Base-by-base conservation (phyloP, 2,797 vertebrate genomes). In the Sandelia bainsii region DNA sequence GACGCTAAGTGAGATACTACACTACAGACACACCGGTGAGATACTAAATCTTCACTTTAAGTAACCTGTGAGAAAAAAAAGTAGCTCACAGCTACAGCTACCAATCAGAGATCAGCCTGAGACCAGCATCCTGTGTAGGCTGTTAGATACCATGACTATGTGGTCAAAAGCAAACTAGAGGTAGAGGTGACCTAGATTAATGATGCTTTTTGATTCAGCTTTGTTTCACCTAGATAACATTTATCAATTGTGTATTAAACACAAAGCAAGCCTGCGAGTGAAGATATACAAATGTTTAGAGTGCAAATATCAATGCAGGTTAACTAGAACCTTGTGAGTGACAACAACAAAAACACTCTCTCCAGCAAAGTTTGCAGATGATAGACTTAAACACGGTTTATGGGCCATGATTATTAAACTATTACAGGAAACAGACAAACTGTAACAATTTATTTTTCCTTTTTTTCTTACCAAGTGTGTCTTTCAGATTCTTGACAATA, bases 401-500 rank as follows among this genome's bases (percentile, higher is more conserved):
- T 63, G 46, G 19, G 32, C 8, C n/a, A 1, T 17, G 16, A 52
- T 70, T 46, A 61, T 53, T 16, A 51, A 62, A 58, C 19, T 14
- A 57, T 44, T 51, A 57, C 8, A 64, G 39, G 77, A 69, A 2
- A 13, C 9, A n/a, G 17, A 20, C 8, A 46, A 46, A 20, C 8
- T 5, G 10, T 20, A 20, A 20, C 9, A 9, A 4, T 6, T 16
- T 8, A 4, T 39, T 45, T 19, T 1, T 42, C 12, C 8, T 42
- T 45, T 45, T 48, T 29, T 62, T 45, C 86, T 94, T 93, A 97
- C 96, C 96, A 49, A 97, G 94, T 10, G 96, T 97, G 89, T 97
- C 96, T 92, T 97, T 97, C 62, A 97, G 92, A 77, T 97, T 97
- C 93, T 97, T 97, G 74, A 97, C 96, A 72, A 97, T 97, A 29